Conservation (phyloP, 2,113 vertebrate species). For the Dermatemys mawii region DNA sequence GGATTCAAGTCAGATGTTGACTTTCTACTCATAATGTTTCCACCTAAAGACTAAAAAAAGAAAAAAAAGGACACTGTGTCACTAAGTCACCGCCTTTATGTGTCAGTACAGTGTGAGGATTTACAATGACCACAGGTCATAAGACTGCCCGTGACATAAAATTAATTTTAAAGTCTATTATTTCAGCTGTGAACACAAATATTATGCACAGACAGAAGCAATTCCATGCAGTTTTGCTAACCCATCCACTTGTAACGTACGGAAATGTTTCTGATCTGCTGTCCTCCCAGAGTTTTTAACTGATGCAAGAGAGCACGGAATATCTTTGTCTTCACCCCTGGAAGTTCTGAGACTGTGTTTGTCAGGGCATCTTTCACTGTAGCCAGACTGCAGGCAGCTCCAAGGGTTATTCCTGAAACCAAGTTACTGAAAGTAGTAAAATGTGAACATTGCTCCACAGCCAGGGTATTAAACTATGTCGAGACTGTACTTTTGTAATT, state of each 20-base stretch:
- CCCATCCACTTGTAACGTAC: slow-evolving; percentile 43
- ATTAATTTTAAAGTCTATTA: neutral
- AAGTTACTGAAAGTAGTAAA: neutral
- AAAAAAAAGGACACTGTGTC: neutral
- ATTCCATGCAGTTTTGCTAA: neutral
- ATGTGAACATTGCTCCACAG: neutral
- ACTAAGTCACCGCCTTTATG: neutral
- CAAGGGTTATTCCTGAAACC: slow-evolving; percentile 79
- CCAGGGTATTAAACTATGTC: neutral
- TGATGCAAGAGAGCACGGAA: slow-evolving; percentile 80
- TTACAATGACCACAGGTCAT: neutral
- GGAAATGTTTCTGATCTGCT: slow-evolving; percentile 85
- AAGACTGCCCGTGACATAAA: neutral
- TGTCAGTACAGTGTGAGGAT: neutral
- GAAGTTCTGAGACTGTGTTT: slow-evolving; percentile 58
- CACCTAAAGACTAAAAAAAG: slow-evolving; percentile 86
- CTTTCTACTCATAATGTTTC: slow-evolving; percentile 86
- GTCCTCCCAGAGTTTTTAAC: slow-evolving; percentile 78
- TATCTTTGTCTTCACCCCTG: slow-evolving; percentile 74
- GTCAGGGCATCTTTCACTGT: slow-evolving; percentile 73
- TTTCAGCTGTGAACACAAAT: neutral
- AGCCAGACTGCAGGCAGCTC: slow-evolving; percentile 82
- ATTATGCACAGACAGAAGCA: neutral
- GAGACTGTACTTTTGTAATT: neutral
- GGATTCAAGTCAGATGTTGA: slow-evolving; percentile 93